These are phyloP conservation scores for Elephantulus edwardii DNA, from an alignment of 2,113 vertebrate species.

Conservation along the genomic window DNA sequence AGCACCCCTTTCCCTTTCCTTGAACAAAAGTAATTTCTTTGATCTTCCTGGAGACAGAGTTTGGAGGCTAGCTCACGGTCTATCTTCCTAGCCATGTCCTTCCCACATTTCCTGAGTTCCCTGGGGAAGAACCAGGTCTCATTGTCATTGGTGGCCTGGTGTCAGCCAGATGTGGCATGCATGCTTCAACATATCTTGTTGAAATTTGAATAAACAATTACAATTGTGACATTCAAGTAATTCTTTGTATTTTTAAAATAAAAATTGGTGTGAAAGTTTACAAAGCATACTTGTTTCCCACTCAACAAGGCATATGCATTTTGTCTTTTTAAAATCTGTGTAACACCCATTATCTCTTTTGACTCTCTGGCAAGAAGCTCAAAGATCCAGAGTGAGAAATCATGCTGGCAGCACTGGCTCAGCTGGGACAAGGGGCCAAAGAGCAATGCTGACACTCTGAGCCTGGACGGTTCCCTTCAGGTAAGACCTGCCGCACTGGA, in stretches of 20 bases:
- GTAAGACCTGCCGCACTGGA: neutral
- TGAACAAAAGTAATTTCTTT: neutral
- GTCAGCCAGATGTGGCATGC: too few species aligned
- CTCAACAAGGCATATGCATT: too few species aligned
- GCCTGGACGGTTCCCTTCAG: neutral
- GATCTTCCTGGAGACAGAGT: neutral
- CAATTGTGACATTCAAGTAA: neutral
- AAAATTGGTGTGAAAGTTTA: too few species aligned
- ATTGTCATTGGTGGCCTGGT: neutral
- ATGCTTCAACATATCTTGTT: neutral
- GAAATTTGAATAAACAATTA: neutral
- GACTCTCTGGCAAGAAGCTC: neutral
- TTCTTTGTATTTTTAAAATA: neutral
- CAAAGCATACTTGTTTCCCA: too few species aligned
- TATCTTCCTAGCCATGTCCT: fast-evolving
- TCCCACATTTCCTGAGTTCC: neutral
- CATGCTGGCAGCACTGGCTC: neutral
- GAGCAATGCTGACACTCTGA: neutral
- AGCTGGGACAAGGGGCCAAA: neutral
- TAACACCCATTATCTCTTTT: neutral
- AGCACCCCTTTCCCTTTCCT: neutral
- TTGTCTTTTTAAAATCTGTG: neutral
- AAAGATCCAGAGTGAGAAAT: slow-evolving; percentile 14
- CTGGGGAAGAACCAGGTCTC: neutral
- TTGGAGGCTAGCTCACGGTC: neutral